A percentile compares a stretch with the other conserved stretches of the same genome.
These are phyloP conservation scores for Spialia ferax DNA, from an alignment of 2,888 invertebrate species.

Conservation along the genomic window DNA sequence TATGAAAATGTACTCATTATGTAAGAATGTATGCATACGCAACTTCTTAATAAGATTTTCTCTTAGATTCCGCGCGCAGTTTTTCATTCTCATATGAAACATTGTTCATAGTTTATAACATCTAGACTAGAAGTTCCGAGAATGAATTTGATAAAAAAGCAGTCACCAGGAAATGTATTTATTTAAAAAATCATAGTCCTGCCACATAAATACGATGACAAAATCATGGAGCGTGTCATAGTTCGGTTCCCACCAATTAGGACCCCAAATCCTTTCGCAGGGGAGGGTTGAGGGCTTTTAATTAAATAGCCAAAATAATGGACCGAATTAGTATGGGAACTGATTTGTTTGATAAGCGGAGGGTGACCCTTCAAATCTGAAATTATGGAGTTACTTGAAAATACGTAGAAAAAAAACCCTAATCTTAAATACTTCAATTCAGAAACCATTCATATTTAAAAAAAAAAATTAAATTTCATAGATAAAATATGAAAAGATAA, in stretches of 20 bases:
- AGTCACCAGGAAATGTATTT: slow-evolving; percentile 20
- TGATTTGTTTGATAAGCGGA: slow-evolving; percentile 51
- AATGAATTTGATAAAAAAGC: background rate
- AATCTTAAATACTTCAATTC: background rate
- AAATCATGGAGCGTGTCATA: slow-evolving; percentile 55
- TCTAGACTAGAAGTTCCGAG: background rate
- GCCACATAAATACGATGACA: slow-evolving; percentile 43
- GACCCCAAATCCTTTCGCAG: slow-evolving; percentile 66
- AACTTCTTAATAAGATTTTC: slow-evolving; percentile 7
- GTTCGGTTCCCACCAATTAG: slow-evolving; percentile 79
- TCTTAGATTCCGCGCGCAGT: slow-evolving; percentile 5
- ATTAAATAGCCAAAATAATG: slow-evolving; percentile 80
- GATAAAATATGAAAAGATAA: no score
- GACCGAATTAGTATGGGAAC: slow-evolving; percentile 75
- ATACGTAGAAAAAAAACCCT: background rate
- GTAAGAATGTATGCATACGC: slow-evolving; percentile 15
- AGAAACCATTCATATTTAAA: background rate
- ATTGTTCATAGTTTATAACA: no score
- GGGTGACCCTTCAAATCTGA: slow-evolving; percentile 13
- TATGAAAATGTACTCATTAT: background rate
- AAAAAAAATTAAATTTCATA: no score
- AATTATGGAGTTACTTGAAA: background rate
- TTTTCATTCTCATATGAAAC: slow-evolving; percentile 6
- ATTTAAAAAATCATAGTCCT: slow-evolving; percentile 23
- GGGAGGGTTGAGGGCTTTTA: slow-evolving; percentile 68